These are phyloP conservation scores for Aplodontia rufa DNA, from an alignment of 2,113 vertebrate genomes.

Conservation along the genomic window DNA sequence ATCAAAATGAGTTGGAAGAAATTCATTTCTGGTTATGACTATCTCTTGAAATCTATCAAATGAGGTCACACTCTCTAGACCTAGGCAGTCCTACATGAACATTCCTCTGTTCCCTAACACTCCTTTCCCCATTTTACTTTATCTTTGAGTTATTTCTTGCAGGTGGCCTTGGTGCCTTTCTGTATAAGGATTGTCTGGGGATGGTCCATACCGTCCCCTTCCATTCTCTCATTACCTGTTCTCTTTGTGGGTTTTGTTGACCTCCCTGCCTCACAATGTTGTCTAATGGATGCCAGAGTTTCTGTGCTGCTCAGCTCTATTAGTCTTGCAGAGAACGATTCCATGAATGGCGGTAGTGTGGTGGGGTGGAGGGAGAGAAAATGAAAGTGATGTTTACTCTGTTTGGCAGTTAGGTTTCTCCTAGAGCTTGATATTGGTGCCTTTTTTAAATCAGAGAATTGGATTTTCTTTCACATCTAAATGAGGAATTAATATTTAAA, in stretches of 20 bases:
- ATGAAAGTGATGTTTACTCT: neutral
- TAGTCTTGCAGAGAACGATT: neutral
- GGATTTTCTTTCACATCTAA: slow-evolving; percentile 20
- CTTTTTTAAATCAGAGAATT: slow-evolving; percentile 29
- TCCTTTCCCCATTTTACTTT: neutral
- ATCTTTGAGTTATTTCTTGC: slow-evolving; percentile 18
- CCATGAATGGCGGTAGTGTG: neutral
- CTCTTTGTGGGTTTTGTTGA: neutral
- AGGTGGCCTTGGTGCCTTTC: slow-evolving; percentile 6
- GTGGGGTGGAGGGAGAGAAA: neutral
- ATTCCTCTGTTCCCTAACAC: neutral
- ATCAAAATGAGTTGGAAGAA: neutral
- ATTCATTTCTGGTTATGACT: neutral
- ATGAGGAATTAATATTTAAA: neutral
- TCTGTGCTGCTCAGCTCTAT: neutral
- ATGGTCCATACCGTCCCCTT: neutral
- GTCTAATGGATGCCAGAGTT: neutral
- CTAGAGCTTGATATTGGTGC: neutral
- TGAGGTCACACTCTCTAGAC: neutral
- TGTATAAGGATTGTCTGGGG: neutral
- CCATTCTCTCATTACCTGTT: neutral
- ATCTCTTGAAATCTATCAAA: neutral
- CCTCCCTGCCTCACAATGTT: neutral
- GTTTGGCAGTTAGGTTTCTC: neutral
- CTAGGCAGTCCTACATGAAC: neutral